Percentiles rank a stretch among this genome's conserved stretches.
phyloP scores from a whole-genome alignment of 2,113 vertebrate species.

The Corythaeola cristata region DNA sequence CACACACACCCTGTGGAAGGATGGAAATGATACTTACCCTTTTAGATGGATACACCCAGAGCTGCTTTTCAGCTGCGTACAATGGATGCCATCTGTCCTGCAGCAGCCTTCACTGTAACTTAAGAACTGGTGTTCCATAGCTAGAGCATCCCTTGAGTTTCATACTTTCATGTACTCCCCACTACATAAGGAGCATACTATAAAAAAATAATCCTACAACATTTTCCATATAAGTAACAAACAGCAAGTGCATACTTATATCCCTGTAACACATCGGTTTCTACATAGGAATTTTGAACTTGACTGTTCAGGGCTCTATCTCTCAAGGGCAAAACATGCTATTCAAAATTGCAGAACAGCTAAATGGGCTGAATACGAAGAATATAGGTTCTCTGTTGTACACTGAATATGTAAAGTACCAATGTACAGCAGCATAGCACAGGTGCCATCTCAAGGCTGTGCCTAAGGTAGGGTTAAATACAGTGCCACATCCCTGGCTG shows the following conservation, averaged over 20 bases:
- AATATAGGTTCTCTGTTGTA: not conserved
- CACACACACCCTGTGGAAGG: not conserved
- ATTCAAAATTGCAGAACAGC: not conserved
- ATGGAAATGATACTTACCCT: not conserved
- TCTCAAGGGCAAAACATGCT: not conserved
- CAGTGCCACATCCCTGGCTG: rapidly evolving
- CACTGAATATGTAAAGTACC: too few species aligned
- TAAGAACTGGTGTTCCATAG: not conserved
- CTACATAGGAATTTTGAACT: not conserved
- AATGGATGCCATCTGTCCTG: not conserved
- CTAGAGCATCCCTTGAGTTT: not conserved
- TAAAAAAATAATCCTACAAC: not conserved
- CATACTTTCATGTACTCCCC: not conserved
- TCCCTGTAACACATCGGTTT: not conserved
- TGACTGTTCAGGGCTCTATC: not conserved
- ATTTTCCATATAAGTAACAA: not conserved
- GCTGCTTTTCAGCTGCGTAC: not conserved
- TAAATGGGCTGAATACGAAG: not conserved
- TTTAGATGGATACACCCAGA: not conserved
- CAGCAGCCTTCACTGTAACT: not conserved
- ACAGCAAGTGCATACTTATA: rapidly evolving
- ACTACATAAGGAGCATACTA: too few species aligned
- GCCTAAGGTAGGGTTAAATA: not conserved
- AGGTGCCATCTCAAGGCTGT: not conserved
- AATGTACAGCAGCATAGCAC: rapidly evolving